Conservation (phyloP, 2,797 vertebrate species). For the Glossophaga mutica region DNA sequence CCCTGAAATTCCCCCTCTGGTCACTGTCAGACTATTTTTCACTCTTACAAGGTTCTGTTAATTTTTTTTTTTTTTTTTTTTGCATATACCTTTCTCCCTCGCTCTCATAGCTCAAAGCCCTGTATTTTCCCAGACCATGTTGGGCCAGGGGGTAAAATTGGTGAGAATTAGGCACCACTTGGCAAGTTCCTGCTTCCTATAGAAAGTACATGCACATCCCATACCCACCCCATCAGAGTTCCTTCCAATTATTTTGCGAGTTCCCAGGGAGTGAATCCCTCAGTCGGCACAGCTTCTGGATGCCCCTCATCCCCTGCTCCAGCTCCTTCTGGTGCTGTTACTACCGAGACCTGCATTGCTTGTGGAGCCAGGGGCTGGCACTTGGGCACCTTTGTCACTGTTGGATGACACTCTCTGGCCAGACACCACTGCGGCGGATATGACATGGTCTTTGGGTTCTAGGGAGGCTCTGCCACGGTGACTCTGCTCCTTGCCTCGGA, state of each 20-base stretch:
- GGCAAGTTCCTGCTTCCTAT: not conserved
- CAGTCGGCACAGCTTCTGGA: not conserved
- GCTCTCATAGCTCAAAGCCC: not conserved
- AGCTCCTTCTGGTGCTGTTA: not conserved
- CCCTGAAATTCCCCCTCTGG: too few species aligned
- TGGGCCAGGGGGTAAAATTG: not conserved
- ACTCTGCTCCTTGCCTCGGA: not conserved
- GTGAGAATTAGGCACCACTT: not conserved
- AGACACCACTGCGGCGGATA: rapidly evolving
- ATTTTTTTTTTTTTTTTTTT: not conserved
- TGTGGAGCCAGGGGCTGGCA: not conserved
- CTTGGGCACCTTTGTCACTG: too few species aligned
- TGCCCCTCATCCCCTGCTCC: not conserved
- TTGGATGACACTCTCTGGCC: not conserved
- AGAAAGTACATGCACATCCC: not conserved
- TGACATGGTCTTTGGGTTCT: not conserved
- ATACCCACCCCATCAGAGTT: rapidly evolving
- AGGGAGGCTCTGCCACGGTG: not conserved
- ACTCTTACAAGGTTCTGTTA: not conserved
- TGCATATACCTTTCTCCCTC: not conserved
- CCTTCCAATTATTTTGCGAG: not conserved
- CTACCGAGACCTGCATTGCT: not conserved
- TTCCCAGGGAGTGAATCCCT: not conserved
- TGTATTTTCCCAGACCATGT: not conserved
- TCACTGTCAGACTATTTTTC: too few species aligned